Conservation (phyloP, 2,888 invertebrate species). For the Netelia inedita region DNA sequence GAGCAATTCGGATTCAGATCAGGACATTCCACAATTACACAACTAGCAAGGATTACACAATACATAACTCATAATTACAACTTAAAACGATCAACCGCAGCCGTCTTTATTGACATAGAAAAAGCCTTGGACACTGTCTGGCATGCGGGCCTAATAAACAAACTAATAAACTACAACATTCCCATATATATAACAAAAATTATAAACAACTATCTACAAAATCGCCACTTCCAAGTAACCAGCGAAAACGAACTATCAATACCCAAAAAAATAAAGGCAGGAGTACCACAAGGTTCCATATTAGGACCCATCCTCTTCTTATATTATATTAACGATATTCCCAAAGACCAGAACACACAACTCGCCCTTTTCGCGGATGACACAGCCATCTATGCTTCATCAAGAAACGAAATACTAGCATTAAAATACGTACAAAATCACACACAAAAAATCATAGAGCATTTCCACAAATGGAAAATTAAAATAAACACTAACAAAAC, state of each 20-base stretch:
- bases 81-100: constrained; percentile 63
- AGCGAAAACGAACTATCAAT: constrained; percentile 41
- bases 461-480: constrained; percentile 59
- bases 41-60: constrained; percentile 69
- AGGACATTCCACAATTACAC: constrained; percentile 69
- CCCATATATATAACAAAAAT: constrained; percentile 51
- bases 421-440: constrained; percentile 5
- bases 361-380: constrained; percentile 55
- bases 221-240: constrained; percentile 56
- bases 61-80: constrained; percentile 69
- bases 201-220: constrained; percentile 56
- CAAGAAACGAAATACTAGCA: constrained; percentile 23
- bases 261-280: constrained; percentile 55
- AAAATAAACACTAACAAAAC: constrained; percentile 67
- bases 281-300: constrained; percentile 69
- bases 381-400: constrained; percentile 40
- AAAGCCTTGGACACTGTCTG: constrained; percentile 38
- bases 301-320: constrained; percentile 64
- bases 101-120: constrained; percentile 15
- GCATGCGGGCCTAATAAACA: constrained; percentile 21
- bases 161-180: constrained; percentile 40
- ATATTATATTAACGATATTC: constrained; percentile 65
- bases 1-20: constrained; percentile 73
- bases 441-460: neutral
- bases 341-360: constrained; percentile 12